Base-by-base conservation (phyloP, 2,888 invertebrate genomes). In the Hydrotaea cyrtoneurina region DNA sequence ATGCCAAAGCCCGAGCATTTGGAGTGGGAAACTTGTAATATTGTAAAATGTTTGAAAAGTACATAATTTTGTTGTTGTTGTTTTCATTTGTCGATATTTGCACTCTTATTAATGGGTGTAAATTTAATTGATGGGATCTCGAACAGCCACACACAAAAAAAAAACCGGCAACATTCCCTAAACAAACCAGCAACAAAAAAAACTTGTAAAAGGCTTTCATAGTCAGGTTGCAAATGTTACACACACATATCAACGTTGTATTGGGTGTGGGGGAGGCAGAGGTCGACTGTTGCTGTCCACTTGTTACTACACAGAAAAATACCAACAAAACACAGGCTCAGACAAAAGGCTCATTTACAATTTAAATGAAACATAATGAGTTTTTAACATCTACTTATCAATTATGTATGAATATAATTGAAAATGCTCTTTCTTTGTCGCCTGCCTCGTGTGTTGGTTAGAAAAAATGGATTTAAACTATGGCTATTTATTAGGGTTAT, bases 391-490 rank as follows among this genome's bases (percentile, higher is more conserved):
- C 64, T 64, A 66, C 83, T 79, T 83, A 83, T 83, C 76, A 83
- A 83, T 83, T 83, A 83, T 79, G 73, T 19, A 76, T 83, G 66
- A 76, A 76, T 83, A 72, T 79, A 79, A 83, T 83, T 83, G 72
- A 71, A 79, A 72, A 79, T 79, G 50, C 23, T 23, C 36, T 78
- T 71, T 62, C 31, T 53, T 71, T 57, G 36, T 13, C 31, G 13
- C 13, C 26, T 55, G 50, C 66, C 26, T 76, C 17, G 39, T 76
- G 21, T 21, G 55, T 23, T 79, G 62, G 21, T 76, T 15, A 76
- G 31, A 55, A 2, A 15, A 59, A 26, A 13, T 55, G 31, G n/a
- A 62, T 73, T 79, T 46, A 36, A 72, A 76, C 59, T 64, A 66
- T 31, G 75, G 53, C 66, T 76, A 76, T 83, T 79, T 72, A 79